Conservation (phyloP, 2,113 vertebrate species). For the Trachemys scripta region DNA sequence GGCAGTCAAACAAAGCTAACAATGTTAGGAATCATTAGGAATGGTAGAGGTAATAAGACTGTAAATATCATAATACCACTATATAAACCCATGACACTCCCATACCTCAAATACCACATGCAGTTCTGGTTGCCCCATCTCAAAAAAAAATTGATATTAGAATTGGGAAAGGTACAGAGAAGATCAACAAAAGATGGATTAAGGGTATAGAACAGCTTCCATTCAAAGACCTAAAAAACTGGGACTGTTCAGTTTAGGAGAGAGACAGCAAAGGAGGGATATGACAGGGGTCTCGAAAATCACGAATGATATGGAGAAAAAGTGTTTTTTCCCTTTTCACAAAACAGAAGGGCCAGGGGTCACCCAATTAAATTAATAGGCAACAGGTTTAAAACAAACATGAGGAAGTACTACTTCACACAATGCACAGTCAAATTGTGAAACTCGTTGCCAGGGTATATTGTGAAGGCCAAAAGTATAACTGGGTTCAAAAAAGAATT, state of each 20-base stretch:
- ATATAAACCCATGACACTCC: no score
- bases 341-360: background rate
- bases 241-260: background rate
- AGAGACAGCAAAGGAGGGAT: background rate
- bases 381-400: background rate
- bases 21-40: no score
- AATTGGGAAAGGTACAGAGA: no score
- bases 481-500: background rate
- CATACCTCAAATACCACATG: no score
- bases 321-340: background rate
- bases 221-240: no score
- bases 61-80: no score
- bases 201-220: no score
- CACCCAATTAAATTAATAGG: background rate
- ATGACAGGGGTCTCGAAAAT: background rate
- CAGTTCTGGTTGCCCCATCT: no score
- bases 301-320: background rate
- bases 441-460: background rate
- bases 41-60: background rate
- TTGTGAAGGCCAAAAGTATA: background rate
- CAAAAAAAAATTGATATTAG: no score
- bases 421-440: no score
- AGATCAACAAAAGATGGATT: no score
- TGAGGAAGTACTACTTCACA: background rate
- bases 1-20: no score